These are phyloP conservation scores for Euclidia mi DNA, from an alignment of 2,888 invertebrate species.

Conservation along the genomic window DNA sequence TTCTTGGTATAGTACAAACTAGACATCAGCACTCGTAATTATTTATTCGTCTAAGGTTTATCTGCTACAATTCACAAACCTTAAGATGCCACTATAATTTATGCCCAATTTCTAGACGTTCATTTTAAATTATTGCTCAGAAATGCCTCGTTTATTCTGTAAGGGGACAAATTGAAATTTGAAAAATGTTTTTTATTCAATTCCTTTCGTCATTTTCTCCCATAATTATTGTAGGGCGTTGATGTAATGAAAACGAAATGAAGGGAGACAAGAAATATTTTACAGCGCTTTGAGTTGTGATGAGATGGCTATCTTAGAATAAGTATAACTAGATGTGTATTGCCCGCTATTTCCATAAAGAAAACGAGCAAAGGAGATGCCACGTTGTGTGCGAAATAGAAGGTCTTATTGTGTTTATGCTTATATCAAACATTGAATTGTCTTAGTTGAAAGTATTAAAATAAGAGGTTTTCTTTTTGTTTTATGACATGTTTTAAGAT, in stretches of 20 bases:
- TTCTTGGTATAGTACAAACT: too few species aligned
- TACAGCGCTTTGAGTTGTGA: conserved; percentile 1
- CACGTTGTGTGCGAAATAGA: too few species aligned
- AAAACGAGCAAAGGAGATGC: background rate
- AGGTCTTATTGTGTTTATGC: too few species aligned
- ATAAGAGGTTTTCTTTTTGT: too few species aligned
- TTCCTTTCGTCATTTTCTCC: conserved; percentile 12
- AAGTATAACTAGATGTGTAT: background rate
- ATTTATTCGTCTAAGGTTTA: conserved; percentile 1
- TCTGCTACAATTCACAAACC: conserved; percentile 21
- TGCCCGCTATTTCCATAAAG: background rate
- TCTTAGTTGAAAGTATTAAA: too few species aligned
- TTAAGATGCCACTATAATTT: conserved; percentile 41
- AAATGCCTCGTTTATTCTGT: conserved; percentile 36
- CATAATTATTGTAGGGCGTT: conserved; percentile 14
- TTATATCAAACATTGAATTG: too few species aligned
- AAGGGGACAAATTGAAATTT: conserved; percentile 47
- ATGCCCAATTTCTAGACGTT: conserved; percentile 53
- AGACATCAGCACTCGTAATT: background rate
- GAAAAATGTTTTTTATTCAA: conserved; percentile 36
- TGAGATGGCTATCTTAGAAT: background rate
- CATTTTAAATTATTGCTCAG: conserved; percentile 50
- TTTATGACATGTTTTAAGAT: too few species aligned
- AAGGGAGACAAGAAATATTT: conserved; percentile 11
- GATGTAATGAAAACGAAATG: conserved; percentile 15